A percentile compares a stretch with the other conserved stretches of the same genome.
Conservation (phyloP, 2,888 invertebrate species). For the Andrena praecox region DNA sequence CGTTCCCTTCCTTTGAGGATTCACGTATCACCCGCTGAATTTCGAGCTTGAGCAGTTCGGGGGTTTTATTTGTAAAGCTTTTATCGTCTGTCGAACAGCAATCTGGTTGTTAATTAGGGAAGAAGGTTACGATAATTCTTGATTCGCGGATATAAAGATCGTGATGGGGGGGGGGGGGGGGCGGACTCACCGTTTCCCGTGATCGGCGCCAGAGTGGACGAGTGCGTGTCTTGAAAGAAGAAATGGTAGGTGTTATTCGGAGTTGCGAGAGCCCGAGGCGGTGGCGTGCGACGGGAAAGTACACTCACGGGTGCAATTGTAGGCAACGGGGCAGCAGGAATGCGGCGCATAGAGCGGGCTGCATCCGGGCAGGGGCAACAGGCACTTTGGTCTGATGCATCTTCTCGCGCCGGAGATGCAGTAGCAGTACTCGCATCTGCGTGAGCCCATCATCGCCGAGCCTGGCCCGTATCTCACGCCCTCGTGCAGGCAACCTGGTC, state of each 20-base stretch:
- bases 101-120: no score
- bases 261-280: neutral
- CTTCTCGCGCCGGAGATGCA: constrained; percentile 87
- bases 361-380: constrained; percentile 91
- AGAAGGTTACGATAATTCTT: no score
- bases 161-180: constrained; percentile 31
- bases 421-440: constrained; percentile 95
- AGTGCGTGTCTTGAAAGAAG: constrained; percentile 65
- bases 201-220: constrained; percentile 75
- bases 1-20: no score
- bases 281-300: constrained; percentile 33
- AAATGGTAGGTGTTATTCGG: constrained; percentile 33
- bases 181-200: constrained; percentile 78
- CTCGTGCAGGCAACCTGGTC: constrained; percentile 89
- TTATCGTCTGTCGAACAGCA: no score
- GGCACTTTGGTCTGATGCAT: constrained; percentile 93
- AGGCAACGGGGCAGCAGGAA: constrained; percentile 93
- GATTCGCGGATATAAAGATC: neutral
- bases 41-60: no score
- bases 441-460: constrained; percentile 92
- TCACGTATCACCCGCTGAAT: no score
- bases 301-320: constrained; percentile 88
- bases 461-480: constrained; percentile 92
- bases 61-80: no score
- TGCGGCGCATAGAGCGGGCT: constrained; percentile 88